A percentile compares a stretch with the other conserved stretches of the same genome.
phyloP scores from a whole-genome alignment of 2,113 vertebrate species.

The Vanacampus margaritifer region DNA sequence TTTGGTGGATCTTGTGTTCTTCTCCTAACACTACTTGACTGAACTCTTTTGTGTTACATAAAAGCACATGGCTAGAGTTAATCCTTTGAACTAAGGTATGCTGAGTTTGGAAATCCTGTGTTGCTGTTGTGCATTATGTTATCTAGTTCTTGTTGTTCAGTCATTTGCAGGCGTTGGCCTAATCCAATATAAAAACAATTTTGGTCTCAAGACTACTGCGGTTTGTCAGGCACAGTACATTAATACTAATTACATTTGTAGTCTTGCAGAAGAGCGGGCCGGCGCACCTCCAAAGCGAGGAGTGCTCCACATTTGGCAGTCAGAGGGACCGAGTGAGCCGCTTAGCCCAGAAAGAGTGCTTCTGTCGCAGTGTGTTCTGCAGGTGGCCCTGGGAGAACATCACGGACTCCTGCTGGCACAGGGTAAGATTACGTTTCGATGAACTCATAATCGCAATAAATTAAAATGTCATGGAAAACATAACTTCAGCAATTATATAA shows the following conservation, averaged over 20 bases:
- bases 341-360: slow-evolving; percentile 79
- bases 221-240: neutral
- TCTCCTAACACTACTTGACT: neutral
- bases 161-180: too few relatives aligned
- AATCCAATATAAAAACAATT: neutral
- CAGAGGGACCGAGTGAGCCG: slow-evolving; percentile 70
- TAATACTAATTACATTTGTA: slow-evolving; percentile 10
- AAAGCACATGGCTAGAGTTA: neutral
- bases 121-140: neutral
- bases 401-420: slow-evolving; percentile 88
- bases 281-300: slow-evolving; percentile 78
- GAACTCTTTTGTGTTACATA: neutral
- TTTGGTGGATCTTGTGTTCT: too few relatives aligned
- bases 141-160: too few relatives aligned
- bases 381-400: slow-evolving; percentile 82
- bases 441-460: neutral
- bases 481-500: too few relatives aligned
- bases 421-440: slow-evolving; percentile 64
- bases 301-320: slow-evolving; percentile 81
- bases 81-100: neutral
- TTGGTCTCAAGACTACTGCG: neutral
- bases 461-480: too few relatives aligned
- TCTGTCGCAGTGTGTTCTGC: slow-evolving; percentile 80
- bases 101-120: too few relatives aligned
- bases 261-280: slow-evolving; percentile 63